Evolutionary conservation across 2,888 invertebrate genomes (phyloP).

Genomic region (Cryptosula pallasiana): DNA sequence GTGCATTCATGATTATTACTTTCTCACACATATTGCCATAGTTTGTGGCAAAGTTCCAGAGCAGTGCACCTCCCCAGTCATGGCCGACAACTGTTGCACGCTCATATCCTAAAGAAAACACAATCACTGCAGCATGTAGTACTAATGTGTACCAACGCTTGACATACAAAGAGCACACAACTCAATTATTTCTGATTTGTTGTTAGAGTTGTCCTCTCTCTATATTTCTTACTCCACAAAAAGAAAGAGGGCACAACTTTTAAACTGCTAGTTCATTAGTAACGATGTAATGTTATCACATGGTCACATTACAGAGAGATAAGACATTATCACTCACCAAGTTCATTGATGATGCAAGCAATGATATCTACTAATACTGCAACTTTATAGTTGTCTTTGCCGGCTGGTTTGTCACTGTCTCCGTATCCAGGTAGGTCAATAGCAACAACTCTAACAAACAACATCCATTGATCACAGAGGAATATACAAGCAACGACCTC

Average conservation of each 20-base stretch:
- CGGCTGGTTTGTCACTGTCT: conserved; percentile 67
- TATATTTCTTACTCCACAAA: too few relatives aligned
- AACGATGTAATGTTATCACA: too few relatives aligned
- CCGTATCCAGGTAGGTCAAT: conserved; percentile 72
- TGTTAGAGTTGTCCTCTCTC: background rate
- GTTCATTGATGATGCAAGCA: conserved; percentile 59
- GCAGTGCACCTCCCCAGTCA: conserved; percentile 70
- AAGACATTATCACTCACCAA: too few relatives aligned
- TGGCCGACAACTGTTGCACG: conserved; percentile 61
- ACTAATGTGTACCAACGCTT: too few relatives aligned
- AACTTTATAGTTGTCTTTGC: conserved; percentile 60
- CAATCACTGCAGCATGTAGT: too few relatives aligned
- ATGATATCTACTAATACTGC: conserved; percentile 62
- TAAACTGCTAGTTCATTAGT: too few relatives aligned
- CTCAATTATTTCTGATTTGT: too few relatives aligned
- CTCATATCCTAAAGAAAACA: conserved; percentile 38
- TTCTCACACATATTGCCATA: conserved; percentile 63
- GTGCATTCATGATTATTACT: conserved; percentile 65
- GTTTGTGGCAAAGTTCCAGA: conserved; percentile 62
- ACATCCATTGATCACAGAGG: too few relatives aligned
- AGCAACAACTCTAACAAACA: conserved; percentile 68
- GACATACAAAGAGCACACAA: too few relatives aligned
- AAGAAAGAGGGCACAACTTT: too few relatives aligned
- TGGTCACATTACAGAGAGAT: too few relatives aligned
- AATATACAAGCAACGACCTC: too few relatives aligned